Evolutionary conservation across 2,113 vertebrate species (phyloP).

Genomic region (Sceloporus undulatus): DNA sequence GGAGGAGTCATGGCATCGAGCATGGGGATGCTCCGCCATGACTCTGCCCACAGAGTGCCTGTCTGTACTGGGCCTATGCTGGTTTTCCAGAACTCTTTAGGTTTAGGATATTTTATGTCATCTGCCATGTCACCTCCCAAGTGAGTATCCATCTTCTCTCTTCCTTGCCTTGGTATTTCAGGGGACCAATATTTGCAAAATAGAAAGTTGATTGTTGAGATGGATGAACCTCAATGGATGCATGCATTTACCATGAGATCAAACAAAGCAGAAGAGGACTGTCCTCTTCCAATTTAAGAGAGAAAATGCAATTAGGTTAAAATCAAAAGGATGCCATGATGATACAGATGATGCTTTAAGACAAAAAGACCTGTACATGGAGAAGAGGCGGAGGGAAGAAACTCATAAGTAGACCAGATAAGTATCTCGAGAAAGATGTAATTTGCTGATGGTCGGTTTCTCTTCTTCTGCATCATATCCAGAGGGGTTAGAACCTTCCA

Average conservation of each 20-base stretch:
- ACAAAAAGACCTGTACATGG: slow-evolving; percentile 20
- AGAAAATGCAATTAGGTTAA: slow-evolving; percentile 30
- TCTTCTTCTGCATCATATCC: slow-evolving; percentile 23
- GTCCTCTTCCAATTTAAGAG: slow-evolving; percentile 38
- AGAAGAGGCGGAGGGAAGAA: slow-evolving; percentile 10
- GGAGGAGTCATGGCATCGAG: no score
- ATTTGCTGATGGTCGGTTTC: slow-evolving; percentile 46
- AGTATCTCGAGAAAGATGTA: slow-evolving; percentile 35
- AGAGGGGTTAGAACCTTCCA: slow-evolving; percentile 41
- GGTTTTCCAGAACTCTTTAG: no score
- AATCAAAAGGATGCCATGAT: slow-evolving; percentile 31
- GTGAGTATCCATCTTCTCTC: not conserved
- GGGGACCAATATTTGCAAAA: not conserved
- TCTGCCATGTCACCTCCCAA: accelerated
- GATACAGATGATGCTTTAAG: slow-evolving; percentile 25
- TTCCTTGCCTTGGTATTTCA: not conserved
- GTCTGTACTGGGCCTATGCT: no score
- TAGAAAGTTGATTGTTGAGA: not conserved
- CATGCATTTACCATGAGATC: slow-evolving; percentile 35
- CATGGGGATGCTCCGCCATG: no score
- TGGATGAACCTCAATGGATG: not conserved
- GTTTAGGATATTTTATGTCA: no score
- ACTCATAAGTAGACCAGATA: slow-evolving; percentile 47
- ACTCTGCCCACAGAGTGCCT: no score
- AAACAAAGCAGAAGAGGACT: slow-evolving; percentile 14